Evolutionary conservation across 2,797 vertebrate genomes (phyloP).

Genomic region (Sebastes wilsoni): DNA sequence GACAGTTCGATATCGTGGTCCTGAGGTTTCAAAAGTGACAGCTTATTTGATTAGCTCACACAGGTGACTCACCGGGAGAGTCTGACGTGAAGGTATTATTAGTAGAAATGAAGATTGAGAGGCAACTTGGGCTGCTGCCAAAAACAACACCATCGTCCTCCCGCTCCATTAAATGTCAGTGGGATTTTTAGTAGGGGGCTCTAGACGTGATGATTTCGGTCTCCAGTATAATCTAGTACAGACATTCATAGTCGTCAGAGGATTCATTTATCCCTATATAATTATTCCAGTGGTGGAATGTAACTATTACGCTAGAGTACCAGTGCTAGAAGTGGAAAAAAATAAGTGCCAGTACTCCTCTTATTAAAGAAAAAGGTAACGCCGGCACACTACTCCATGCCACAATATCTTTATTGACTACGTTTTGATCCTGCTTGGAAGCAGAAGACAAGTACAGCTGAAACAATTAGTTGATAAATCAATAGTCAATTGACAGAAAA

Average conservation of each 20-base stretch:
- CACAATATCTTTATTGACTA: no score
- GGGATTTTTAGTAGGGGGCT: not conserved
- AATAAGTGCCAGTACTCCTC: no score
- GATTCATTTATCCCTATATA: not conserved
- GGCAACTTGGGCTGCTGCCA: not conserved
- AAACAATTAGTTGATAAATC: not conserved
- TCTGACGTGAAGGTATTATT: not conserved
- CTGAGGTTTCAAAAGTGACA: not conserved
- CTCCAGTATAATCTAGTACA: not conserved
- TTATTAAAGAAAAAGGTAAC: no score
- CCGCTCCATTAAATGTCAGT: not conserved
- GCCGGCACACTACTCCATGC: no score
- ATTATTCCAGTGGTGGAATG: no score
- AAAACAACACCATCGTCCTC: not conserved
- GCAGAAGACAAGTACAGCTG: not conserved
- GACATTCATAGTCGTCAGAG: not conserved
- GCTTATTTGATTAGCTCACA: slow-evolving; percentile 28
- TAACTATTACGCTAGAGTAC: no score
- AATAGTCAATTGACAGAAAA: no score
- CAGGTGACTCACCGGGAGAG: slow-evolving; percentile 37
- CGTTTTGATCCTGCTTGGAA: no score
- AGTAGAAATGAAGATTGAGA: not conserved
- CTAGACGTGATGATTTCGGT: not conserved
- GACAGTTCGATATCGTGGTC: slow-evolving; percentile 1
- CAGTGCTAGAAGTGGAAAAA: no score